phyloP scores from a whole-genome alignment of 2,113 vertebrate species.

The Phylloscopus trochiloides region DNA sequence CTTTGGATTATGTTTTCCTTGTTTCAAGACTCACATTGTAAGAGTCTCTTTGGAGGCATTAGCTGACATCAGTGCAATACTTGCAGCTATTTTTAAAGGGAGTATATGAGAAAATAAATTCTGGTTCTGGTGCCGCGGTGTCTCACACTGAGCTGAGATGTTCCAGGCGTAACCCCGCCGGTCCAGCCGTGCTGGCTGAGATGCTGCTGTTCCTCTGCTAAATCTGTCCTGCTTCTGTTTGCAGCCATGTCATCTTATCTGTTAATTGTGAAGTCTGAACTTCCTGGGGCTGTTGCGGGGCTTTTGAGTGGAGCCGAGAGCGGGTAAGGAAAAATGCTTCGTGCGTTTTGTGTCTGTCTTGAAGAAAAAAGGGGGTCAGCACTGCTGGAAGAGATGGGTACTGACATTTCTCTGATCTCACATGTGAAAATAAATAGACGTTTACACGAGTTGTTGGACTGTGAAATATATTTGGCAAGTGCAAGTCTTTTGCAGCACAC shows the following conservation, averaged over 20 bases:
- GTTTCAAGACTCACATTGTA: neutral
- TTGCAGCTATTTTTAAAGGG: constrained; percentile 4
- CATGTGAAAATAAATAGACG: neutral
- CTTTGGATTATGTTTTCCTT: neutral
- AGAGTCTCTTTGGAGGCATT: neutral
- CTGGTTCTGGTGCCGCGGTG: neutral
- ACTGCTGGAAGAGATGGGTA: neutral
- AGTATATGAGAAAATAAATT: neutral
- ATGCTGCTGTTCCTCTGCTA: neutral
- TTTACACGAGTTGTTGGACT: neutral
- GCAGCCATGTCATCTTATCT: constrained; percentile 96
- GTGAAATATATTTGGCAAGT: neutral
- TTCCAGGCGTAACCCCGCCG: rapidly evolving
- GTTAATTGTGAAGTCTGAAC: constrained; percentile 92
- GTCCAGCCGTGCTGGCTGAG: neutral
- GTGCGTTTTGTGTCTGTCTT: neutral
- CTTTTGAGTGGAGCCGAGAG: constrained; percentile 75
- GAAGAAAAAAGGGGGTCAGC: neutral
- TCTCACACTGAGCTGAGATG: neutral
- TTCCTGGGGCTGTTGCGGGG: constrained; percentile 85
- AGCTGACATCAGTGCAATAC: neutral
- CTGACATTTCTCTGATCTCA: neutral
- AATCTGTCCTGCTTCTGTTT: constrained; percentile 63
- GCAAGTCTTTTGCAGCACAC: neutral
- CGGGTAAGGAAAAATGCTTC: constrained; percentile 77